Evolutionary conservation across 2,113 vertebrate species (phyloP), one percentile per base, ranked within the genome.

Genomic region (Dicentrarchus labrax): DNA sequence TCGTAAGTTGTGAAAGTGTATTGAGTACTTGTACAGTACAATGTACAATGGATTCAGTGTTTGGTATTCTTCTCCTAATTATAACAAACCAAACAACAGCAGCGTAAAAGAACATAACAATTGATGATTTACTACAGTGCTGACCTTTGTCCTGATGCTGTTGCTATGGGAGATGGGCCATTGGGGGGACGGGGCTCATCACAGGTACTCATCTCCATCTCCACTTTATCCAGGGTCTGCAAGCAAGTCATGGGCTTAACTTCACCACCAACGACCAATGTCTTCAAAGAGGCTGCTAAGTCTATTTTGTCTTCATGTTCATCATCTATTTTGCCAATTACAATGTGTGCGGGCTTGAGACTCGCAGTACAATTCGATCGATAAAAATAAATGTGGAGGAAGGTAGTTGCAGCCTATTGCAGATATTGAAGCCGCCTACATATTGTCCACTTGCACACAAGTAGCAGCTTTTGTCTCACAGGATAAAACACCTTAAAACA

Each of bases 161-260:
- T 99, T 89, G 98, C 98, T 92, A 99, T 98, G 65, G 98, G 98
- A 72, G 98, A 99, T 0, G 98, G 98, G 38, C 98, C 98, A 67
- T 99, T 99, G 60, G 97, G 97, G 24, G 95, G 94, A 69, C 98
- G 97, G 50, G 98, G 98, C 80, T 99, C 98, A 86, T 99, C 98
- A 93, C 98, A 99, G 56, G 98, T 99, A 84, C 97, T 99, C 98
- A 99, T 99, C 94, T 99, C 98, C 98, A 99, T 99, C 82, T 97
- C 94, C 56, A 99, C 98, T 95, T 99, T 99, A 94, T 99, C 98
- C 87, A 99, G 93, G 41, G 96, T 97, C 98, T 99, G 84, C 1
- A 54, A 39, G 17, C 3, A 43, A 65, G 48, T 41, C 8, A 80
- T 5, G 65, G 8, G 7, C 16, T 72, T 22, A 72, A 45, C 4